Evolutionary conservation across 1,140 invertebrate species (phyloP).

Genomic region (Holotrichia oblita): DNA sequence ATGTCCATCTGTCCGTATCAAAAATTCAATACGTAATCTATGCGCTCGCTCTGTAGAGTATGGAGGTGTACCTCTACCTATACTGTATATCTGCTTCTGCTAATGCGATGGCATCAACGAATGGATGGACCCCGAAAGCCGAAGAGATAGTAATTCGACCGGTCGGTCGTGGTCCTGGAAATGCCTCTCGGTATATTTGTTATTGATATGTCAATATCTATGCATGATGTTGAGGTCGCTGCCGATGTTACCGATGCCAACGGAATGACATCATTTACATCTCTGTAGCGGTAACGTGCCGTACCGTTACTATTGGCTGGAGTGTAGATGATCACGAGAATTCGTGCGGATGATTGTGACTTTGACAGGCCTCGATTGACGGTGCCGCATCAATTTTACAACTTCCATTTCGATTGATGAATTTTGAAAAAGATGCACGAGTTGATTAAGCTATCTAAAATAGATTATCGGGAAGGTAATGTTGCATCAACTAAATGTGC

Average conservation of each 20-base stretch:
- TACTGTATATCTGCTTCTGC: constrained; percentile 6
- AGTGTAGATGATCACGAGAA: background rate
- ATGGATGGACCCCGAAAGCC: background rate
- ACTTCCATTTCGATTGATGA: constrained; percentile 33
- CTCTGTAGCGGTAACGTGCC: background rate
- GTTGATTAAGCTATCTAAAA: background rate
- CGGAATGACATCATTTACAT: constrained; percentile 34
- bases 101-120: constrained; percentile 19
- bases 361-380: constrained; percentile 10
- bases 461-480: background rate
- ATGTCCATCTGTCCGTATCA: background rate
- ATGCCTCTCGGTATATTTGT: constrained; percentile 10
- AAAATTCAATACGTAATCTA: constrained; percentile 33
- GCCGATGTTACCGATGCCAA: constrained; percentile 2
- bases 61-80: background rate
- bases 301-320: background rate
- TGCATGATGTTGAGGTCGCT: background rate
- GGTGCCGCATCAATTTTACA: constrained; percentile 25
- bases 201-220: constrained; percentile 35
- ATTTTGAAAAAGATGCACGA: constrained; percentile 6
- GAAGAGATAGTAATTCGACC: background rate
- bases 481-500: too few species aligned
- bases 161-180: background rate
- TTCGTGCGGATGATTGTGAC: background rate
- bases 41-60: too few species aligned